Base-by-base conservation (phyloP, 2,797 vertebrate species). In the Meriones psammophilus region DNA sequence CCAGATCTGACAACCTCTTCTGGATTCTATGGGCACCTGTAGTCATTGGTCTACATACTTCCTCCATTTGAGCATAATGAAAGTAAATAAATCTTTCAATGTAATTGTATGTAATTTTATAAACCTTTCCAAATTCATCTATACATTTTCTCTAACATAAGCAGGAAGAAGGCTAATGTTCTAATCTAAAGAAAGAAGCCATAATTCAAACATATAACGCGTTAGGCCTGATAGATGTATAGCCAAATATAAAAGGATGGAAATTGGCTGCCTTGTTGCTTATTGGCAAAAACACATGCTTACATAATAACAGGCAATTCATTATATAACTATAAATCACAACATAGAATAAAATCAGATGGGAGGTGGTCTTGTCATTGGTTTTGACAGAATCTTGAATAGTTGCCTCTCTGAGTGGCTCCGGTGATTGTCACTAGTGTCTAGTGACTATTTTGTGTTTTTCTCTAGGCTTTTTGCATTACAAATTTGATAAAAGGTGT, bases 311-410 rank as follows among this genome's bases (percentile, higher is more conserved):
- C 3, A 83, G 66, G 89, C 69, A 83, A 62, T 13, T 3, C 69
- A 22, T 46, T 79, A 36, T 62, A 13, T 73, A 89, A 86, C 66
- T 94, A 58, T 26, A 74, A 50, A 64, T 85, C 12, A 79, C 30
- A 94, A 76, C 89, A 58, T 80, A 7, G 10, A 71, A 76, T 71
- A 86, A 86, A 46, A 18, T 84, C 86, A 39, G 28, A 42, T 94
- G 26, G 8, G 39, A 68, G 5, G 60, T 60, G 24, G 1, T 85
- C 46, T 96, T 10, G 6, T 77, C 30, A 54, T 81, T 88, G 22
- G 7, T 81, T 95, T 95, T 89, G 39, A 36, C 46, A 46, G 60
- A 77, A 78, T 69, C 28, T 46, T 73, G 88, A 69, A 84, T n/a
- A 20, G 0, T 89, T 74, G 12, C 18, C 66, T 89, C 7, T 77